Evolutionary conservation across 2,797 vertebrate genomes (phyloP).

Genomic region (Myotis planiceps): DNA sequence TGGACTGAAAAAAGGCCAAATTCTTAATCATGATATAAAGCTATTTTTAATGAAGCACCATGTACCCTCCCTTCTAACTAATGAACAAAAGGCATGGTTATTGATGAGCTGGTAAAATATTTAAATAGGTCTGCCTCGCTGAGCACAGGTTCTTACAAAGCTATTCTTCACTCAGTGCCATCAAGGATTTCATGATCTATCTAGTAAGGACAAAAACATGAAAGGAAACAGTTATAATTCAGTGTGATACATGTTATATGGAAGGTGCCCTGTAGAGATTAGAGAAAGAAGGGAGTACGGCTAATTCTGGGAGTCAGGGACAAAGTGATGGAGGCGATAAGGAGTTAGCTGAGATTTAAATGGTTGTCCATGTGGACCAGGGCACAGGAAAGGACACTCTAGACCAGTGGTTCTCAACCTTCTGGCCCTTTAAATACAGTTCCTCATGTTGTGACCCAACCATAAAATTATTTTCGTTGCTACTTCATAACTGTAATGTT

Average conservation of each 20-base stretch:
- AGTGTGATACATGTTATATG: background rate
- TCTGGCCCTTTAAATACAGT: too few species aligned
- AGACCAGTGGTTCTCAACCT: too few species aligned
- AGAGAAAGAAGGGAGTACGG: background rate
- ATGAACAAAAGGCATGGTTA: conserved; percentile 12
- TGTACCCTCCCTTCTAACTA: background rate
- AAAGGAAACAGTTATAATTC: background rate
- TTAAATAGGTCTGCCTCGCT: background rate
- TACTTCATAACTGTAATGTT: too few species aligned
- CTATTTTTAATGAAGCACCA: conserved; percentile 40
- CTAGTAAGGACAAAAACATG: background rate
- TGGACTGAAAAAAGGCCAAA: conserved; percentile 46
- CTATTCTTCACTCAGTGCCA: background rate
- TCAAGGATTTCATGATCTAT: background rate
- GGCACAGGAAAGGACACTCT: background rate
- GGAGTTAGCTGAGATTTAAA: background rate
- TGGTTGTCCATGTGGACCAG: background rate
- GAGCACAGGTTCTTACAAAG: background rate
- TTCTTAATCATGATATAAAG: conserved; percentile 45
- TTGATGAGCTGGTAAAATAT: conserved; percentile 1
- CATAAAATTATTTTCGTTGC: too few species aligned
- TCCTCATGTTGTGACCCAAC: too few species aligned
- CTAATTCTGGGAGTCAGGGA: background rate
- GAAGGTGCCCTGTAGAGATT: too few species aligned
- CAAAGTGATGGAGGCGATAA: background rate